Percentiles rank a stretch among this genome's conserved stretches.
Conservation (phyloP, 2,888 invertebrate genomes). For the Drosophila gaucha region DNA sequence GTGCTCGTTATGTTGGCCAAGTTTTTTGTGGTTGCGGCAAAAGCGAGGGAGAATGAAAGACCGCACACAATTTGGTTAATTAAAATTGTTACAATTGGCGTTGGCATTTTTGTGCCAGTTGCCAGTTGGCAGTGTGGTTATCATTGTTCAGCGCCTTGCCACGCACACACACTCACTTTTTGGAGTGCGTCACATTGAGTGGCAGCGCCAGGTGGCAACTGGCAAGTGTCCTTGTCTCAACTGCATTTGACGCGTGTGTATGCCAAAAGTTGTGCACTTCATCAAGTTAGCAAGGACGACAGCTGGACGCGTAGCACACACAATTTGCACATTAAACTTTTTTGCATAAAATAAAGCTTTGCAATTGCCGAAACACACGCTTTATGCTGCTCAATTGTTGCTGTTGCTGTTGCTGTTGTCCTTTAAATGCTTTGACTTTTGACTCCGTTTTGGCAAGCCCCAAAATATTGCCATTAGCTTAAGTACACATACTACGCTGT, state of each 20-base stretch:
- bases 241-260: conserved; percentile 45
- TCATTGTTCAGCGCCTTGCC: conserved; percentile 16
- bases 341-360: conserved; percentile 42
- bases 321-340: no score
- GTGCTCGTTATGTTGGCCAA: conserved; percentile 44
- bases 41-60: not conserved
- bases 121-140: conserved; percentile 26
- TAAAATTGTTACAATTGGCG: conserved; percentile 76
- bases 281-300: not conserved
- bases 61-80: conserved; percentile 76
- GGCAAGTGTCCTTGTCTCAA: conserved; percentile 46
- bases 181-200: not conserved
- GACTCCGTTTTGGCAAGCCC: conserved; percentile 7
- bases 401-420: conserved; percentile 22
- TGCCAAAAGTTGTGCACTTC: conserved; percentile 40
- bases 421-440: conserved; percentile 32
- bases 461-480: conserved; percentile 28
- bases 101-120: conserved; percentile 58
- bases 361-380: conserved; percentile 21
- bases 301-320: no score
- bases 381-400: conserved; percentile 18
- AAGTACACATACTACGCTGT: conserved; percentile 15
- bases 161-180: not conserved
- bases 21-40: conserved; percentile 12
- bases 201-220: conserved; percentile 33